phyloP scores from a whole-genome alignment of 2,797 vertebrate genomes.

The Crenichthys baileyi region DNA sequence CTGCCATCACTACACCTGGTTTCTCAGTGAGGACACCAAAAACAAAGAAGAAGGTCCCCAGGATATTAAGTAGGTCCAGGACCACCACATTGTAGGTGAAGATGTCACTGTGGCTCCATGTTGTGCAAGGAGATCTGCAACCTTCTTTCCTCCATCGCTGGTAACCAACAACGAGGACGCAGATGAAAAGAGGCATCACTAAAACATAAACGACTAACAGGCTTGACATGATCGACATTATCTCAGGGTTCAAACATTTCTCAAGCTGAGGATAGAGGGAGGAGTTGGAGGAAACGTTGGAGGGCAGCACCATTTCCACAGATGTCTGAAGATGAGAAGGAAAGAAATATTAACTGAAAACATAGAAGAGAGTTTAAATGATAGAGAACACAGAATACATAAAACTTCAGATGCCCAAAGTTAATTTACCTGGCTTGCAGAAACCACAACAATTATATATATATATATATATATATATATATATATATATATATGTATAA shows the following conservation, averaged over 20 bases:
- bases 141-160: neutral
- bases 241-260: neutral
- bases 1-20: neutral
- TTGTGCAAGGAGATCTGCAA: neutral
- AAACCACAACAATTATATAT: no score
- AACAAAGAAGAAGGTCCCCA: neutral
- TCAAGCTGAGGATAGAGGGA: neutral
- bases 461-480: no score
- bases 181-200: neutral
- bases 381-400: no score
- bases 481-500: no score
- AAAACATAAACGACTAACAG: neutral
- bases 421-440: no score
- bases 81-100: neutral
- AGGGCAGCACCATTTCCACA: no score
- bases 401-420: no score
- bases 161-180: neutral
- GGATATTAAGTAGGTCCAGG: neutral
- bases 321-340: no score
- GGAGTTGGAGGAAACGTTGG: neutral
- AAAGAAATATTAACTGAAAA: no score
- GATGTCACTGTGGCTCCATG: constrained; percentile 7
- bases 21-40: neutral
- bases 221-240: neutral
- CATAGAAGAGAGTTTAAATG: no score